phyloP scores from a whole-genome alignment of 2,113 vertebrate genomes.

The Eclectus roratus region DNA sequence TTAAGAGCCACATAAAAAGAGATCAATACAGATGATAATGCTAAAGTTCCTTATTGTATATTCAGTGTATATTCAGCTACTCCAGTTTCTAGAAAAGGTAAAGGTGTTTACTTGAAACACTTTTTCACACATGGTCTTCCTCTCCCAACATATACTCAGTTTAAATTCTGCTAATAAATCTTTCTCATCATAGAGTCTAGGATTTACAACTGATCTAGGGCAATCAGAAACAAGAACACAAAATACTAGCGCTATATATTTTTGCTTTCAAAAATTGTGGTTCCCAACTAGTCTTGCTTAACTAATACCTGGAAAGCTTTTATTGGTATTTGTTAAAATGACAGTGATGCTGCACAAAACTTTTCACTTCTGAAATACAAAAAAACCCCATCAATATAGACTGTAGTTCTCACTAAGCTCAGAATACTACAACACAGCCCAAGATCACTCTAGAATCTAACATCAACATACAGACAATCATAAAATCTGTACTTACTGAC shows the following conservation, averaged over 20 bases:
- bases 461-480: neutral
- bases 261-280: neutral
- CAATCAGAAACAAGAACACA: neutral
- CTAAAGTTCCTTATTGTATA: neutral
- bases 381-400: rapidly evolving
- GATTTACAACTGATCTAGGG: neutral
- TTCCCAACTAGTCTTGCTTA: neutral
- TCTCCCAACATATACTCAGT: neutral
- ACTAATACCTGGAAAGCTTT: neutral
- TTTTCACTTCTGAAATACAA: neutral
- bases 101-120: neutral
- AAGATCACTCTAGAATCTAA: neutral
- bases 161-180: neutral
- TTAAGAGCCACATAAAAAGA: neutral
- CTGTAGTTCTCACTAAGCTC: neutral
- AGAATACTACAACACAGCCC: neutral
- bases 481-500: conserved; percentile 86
- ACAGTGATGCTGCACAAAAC: neutral
- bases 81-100: neutral
- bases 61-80: neutral
- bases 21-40: neutral
- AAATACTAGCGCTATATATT: neutral
- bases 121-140: neutral
- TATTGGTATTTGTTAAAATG: neutral
- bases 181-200: neutral